Evolutionary conservation across 2,797 vertebrate species (phyloP).

Genomic region (Rhinichthys osculus): DNA sequence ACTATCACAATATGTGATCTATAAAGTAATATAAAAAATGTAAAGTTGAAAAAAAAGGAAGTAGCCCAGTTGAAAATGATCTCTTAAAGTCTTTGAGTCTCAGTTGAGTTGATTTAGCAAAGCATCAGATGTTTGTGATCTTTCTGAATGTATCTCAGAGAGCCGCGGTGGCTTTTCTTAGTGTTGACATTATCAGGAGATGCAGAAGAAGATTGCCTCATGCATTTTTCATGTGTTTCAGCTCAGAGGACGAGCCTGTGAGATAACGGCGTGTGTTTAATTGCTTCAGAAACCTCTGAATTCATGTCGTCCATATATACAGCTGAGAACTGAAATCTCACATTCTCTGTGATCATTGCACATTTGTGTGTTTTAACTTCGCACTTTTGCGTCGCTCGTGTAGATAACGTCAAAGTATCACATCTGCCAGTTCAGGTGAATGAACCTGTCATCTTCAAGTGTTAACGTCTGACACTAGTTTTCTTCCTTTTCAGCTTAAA

Average conservation of each 20-base stretch:
- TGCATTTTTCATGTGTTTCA: slow-evolving; percentile 25
- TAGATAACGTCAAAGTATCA: neutral
- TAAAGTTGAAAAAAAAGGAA: neutral
- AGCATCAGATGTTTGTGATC: neutral
- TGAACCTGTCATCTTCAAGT: neutral
- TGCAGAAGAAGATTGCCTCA: slow-evolving; percentile 4
- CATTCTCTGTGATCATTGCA: neutral
- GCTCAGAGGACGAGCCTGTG: slow-evolving; percentile 2
- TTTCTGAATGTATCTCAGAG: neutral
- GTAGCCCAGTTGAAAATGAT: neutral
- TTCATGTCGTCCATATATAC: neutral
- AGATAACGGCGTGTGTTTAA: neutral
- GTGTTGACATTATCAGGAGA: slow-evolving; percentile 17
- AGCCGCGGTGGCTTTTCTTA: neutral
- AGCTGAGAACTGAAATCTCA: neutral
- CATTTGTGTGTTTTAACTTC: slow-evolving; percentile 3
- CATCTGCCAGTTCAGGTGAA: slow-evolving; percentile 1
- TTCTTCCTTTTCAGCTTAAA: neutral
- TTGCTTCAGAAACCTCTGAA: slow-evolving; percentile 13
- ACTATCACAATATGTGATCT: neutral
- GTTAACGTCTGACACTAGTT: neutral
- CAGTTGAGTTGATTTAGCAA: neutral
- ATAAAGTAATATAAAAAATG: neutral
- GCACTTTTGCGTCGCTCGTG: neutral
- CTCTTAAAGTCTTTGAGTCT: neutral